These are phyloP conservation scores for Trachemys scripta DNA, from an alignment of 2,113 vertebrate genomes.

Conservation along the genomic window DNA sequence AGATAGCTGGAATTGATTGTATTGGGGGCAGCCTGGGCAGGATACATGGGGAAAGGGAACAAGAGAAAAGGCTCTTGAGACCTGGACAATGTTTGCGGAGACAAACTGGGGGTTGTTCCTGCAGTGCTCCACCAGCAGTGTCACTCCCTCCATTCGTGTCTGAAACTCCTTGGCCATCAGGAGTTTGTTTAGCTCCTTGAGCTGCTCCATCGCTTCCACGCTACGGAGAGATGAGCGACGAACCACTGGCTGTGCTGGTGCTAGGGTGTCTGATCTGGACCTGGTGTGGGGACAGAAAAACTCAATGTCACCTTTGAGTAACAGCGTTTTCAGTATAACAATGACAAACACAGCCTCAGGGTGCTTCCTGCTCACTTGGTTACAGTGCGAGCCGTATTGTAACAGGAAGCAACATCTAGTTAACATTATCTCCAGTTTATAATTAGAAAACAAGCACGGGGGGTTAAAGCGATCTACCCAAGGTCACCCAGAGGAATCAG, in stretches of 20 bases:
- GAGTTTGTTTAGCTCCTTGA: constrained; percentile 65
- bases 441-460: neutral
- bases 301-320: neutral
- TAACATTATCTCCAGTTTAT: neutral
- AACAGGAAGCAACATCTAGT: neutral
- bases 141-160: constrained; percentile 64
- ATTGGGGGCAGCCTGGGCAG: neutral
- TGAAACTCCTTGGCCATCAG: constrained; percentile 72
- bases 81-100: constrained; percentile 67
- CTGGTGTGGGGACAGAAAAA: constrained; percentile 2
- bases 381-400: neutral
- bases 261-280: neutral
- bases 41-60: neutral
- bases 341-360: neutral
- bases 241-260: accelerated
- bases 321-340: neutral
- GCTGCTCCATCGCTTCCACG: constrained; percentile 19
- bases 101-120: constrained; percentile 56
- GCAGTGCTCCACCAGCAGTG: constrained; percentile 64
- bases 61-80: neutral
- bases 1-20: neutral
- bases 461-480: neutral
- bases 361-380: neutral
- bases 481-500: neutral
- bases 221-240: neutral